phyloP scores from a whole-genome alignment of 2,113 vertebrate genomes.

The Heptranchias perlo region DNA sequence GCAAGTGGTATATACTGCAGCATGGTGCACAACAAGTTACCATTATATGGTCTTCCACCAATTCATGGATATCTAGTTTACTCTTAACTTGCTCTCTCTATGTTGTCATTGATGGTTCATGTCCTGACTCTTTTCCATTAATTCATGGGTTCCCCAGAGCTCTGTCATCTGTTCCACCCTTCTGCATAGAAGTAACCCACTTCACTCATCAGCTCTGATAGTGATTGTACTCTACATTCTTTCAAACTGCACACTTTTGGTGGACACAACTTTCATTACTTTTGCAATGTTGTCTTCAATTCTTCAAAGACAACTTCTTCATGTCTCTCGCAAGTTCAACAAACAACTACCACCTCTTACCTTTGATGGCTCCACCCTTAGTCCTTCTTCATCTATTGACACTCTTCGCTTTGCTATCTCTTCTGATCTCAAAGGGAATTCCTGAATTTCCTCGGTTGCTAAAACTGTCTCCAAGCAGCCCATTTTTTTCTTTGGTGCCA shows the following conservation, averaged over 20 bases:
- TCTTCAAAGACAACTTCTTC: not conserved
- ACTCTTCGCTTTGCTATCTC: not conserved
- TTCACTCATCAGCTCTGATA: not conserved
- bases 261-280: too few species aligned
- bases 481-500: too few species aligned
- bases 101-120: not conserved
- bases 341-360: not conserved
- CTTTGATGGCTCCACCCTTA: not conserved
- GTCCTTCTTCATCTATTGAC: not conserved
- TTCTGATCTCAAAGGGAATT: not conserved
- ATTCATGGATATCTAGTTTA: not conserved
- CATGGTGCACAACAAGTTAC: not conserved
- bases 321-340: not conserved
- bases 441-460: not conserved
- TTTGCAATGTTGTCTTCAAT: too few species aligned
- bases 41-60: not conserved
- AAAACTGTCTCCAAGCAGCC: too few species aligned
- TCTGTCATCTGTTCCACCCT: not conserved
- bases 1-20: not conserved
- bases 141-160: not conserved
- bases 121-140: not conserved
- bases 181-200: not conserved
- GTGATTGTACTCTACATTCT: not conserved
- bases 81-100: not conserved
- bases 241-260: not conserved